Evolutionary conservation across 2,888 invertebrate species (phyloP), one percentile per base, ranked within the genome.

Genomic region (Ochlodes sylvanus): DNA sequence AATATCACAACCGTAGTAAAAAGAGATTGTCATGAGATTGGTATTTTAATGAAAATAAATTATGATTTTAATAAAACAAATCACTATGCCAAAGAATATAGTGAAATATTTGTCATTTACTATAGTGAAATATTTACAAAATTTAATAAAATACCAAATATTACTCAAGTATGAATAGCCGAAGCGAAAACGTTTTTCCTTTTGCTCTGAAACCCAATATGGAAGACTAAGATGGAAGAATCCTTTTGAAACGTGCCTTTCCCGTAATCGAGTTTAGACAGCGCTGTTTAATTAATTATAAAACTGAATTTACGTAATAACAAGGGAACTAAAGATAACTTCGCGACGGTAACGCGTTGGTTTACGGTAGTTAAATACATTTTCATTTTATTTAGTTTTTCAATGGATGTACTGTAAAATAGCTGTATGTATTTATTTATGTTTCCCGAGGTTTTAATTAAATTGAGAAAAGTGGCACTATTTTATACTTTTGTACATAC

Each of bases 251-350:
- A 57, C 38, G 9, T 64, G 34, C 64, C 50, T 56, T 56, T 56
- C 44, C 19, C 21, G 57, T 65, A 65, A 65, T 65, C 47, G 57
- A 57, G 50, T 57, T 65, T 50, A 65, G 64, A 19, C 50, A 65
- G 57, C 32, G 47, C 38, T 19, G 61, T 62, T 64, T 65, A 65
- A 65, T 57, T 64, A 64, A 57, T 50, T 56, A 64, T 64, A 64
- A 50, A 64, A 56, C 38, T 50, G 10, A 64, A 64, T 56, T 42
- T 19, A 64, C 34, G 6, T 21, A 57, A 38, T 1, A 57, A 64
- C 38, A 64, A 32, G 44, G 32, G 55, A 55, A 34, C 15, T 27
- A 62, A 17, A 57, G 38, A 38, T 38, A 38, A 38, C 38, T 38
- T 12, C 41, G 7, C 34, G 27, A 32, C 32, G 56, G 2, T 42